Evolutionary conservation across 2,797 vertebrate species (phyloP).

Genomic region (Mycteria americana): DNA sequence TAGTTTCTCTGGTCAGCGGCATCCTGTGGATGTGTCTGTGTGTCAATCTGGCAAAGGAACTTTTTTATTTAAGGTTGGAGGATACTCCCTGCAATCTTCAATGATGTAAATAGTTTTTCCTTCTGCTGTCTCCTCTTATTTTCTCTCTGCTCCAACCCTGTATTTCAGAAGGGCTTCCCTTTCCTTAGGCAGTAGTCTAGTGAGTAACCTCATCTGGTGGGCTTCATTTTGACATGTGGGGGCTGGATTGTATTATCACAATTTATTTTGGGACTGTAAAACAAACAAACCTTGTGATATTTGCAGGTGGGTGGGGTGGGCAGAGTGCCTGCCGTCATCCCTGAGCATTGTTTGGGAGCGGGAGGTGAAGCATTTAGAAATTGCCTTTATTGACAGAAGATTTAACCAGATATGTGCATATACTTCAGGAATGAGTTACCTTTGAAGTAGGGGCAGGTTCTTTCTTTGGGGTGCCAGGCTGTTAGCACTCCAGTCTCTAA

Average conservation of each 20-base stretch:
- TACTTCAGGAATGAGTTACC: background rate
- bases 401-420: background rate
- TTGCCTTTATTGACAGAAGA: background rate
- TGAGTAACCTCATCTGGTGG: background rate
- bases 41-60: background rate
- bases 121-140: background rate
- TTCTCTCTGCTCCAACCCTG: background rate
- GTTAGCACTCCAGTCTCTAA: background rate
- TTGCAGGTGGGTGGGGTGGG: background rate
- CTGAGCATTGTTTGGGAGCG: background rate
- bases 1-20: background rate
- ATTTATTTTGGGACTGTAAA: constrained; percentile 23
- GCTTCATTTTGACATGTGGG: background rate
- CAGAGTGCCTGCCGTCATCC: background rate
- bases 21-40: background rate
- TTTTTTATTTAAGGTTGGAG: background rate
- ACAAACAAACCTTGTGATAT: constrained; percentile 5
- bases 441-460: background rate
- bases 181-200: constrained; percentile 3
- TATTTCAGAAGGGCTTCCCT: constrained; percentile 40
- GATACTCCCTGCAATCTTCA: background rate
- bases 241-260: background rate
- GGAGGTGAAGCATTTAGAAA: background rate
- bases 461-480: background rate
- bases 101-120: background rate